Evolutionary conservation across 2,888 invertebrate species (phyloP), one percentile per base, ranked within the genome.

Genomic region (Glaucopsyche alexis): DNA sequence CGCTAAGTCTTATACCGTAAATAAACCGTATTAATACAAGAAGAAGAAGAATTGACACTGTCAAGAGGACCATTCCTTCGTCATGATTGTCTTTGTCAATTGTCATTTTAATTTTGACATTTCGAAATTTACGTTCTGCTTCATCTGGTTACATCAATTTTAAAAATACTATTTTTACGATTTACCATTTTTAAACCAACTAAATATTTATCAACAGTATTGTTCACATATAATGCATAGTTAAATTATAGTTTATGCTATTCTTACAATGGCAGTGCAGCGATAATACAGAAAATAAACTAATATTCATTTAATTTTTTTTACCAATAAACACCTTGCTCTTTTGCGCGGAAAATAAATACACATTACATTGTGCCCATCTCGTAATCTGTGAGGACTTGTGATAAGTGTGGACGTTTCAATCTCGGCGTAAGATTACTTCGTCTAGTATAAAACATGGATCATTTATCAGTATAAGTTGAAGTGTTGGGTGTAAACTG

Each of bases 341-440:
- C 29, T 38, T 13, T 38, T 60, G 29, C 60, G 38, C 60, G 60
- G 38, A 38, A 60, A 60, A 29, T 29, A 38, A 16, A 19, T 19
- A 38, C 29, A 60, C 29, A 55, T 16, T 11, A 60, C 29, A 60
- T 60, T 60, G 60, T 60, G 60, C 8, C 47, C 47, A 47, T 47
- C 13, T 60, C 76, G 74, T 71, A 76, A 76, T 78, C 76, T 79
- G 75, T 77, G 67, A 75, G 79, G 80, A 80, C 83, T 38, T 13
- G 29, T 60, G 60, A 83, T 80, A 69, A 78, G 76, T 79, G 74
- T 82, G 81, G 84, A 84, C 88, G 91, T 88, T 85, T 94, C 93
- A 93, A 91, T 94, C 93, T 94, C 94, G 93, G 94, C 87, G 93
- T 74, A 29, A 94, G 94, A 93, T 94, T 94, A 94, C 90, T 93